A percentile compares a stretch with the other conserved stretches of the same genome.
These are phyloP conservation scores for Synanceia verrucosa DNA, from an alignment of 2,797 vertebrate genomes.

Conservation along the genomic window DNA sequence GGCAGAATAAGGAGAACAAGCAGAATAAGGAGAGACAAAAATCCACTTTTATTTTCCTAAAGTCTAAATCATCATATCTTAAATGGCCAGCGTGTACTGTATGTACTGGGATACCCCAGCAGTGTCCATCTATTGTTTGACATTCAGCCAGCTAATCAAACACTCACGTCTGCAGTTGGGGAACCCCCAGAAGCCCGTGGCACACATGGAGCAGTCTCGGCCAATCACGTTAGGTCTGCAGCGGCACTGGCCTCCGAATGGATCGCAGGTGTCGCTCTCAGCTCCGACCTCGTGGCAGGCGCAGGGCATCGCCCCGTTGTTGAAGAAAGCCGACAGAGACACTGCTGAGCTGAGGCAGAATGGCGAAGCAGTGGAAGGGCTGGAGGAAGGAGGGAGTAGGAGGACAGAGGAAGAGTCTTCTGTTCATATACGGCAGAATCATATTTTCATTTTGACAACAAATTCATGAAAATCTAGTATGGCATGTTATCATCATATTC, in stretches of 20 bases:
- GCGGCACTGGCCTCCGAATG: conserved; percentile 90
- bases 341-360: conserved; percentile 89
- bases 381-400: conserved; percentile 48
- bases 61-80: no score
- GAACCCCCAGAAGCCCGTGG: conserved; percentile 95
- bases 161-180: conserved; percentile 94
- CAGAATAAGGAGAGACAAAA: neutral
- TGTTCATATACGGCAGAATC: neutral
- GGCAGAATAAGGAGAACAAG: neutral
- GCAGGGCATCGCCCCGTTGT: conserved; percentile 91
- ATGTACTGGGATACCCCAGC: no score
- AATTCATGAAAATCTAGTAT: neutral
- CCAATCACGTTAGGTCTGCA: conserved; percentile 92
- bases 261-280: conserved; percentile 83
- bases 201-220: conserved; percentile 92
- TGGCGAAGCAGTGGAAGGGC: conserved; percentile 79
- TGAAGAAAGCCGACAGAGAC: conserved; percentile 94
- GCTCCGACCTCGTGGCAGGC: conserved; percentile 91
- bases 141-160: neutral
- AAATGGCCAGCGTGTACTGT: no score
- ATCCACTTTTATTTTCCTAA: neutral
- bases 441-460: neutral
- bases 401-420: neutral
- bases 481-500: neutral
- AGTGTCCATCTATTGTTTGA: neutral